These are phyloP conservation scores for Dipodomys spectabilis DNA, from an alignment of 2,113 vertebrate species.

Conservation along the genomic window DNA sequence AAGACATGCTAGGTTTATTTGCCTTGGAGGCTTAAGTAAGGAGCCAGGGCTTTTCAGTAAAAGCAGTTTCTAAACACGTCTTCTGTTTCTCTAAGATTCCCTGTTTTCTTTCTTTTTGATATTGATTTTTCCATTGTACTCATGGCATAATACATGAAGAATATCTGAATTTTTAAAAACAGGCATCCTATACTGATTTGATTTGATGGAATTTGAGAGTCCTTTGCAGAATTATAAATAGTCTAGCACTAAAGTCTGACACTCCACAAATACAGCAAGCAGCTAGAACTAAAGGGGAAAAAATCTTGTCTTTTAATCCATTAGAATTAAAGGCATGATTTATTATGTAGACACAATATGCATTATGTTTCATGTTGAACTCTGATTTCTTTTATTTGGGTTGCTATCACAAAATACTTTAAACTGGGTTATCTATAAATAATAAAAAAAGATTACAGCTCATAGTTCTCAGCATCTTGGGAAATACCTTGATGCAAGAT, in stretches of 20 bases:
- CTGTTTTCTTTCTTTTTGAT: slow-evolving; percentile 66
- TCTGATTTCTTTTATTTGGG: not conserved
- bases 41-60: too few species aligned
- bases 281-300: slow-evolving; percentile 33
- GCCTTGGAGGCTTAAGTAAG: too few species aligned
- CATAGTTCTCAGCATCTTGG: not conserved
- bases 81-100: slow-evolving; percentile 70
- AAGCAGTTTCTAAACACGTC: too few species aligned
- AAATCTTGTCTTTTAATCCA: not conserved
- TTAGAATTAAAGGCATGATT: not conserved
- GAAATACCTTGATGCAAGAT: not conserved
- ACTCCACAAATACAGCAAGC: not conserved
- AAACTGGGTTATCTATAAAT: not conserved
- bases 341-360: not conserved
- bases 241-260: not conserved
- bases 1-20: too few species aligned
- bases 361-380: not conserved
- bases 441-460: not conserved
- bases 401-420: not conserved
- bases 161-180: not conserved
- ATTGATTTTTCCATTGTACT: slow-evolving; percentile 63
- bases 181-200: slow-evolving; percentile 25
- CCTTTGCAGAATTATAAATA: slow-evolving; percentile 72
- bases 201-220: slow-evolving; percentile 77
- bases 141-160: slow-evolving; percentile 65